Conservation (phyloP, 2,797 vertebrate genomes). For the Brotula barbata region DNA sequence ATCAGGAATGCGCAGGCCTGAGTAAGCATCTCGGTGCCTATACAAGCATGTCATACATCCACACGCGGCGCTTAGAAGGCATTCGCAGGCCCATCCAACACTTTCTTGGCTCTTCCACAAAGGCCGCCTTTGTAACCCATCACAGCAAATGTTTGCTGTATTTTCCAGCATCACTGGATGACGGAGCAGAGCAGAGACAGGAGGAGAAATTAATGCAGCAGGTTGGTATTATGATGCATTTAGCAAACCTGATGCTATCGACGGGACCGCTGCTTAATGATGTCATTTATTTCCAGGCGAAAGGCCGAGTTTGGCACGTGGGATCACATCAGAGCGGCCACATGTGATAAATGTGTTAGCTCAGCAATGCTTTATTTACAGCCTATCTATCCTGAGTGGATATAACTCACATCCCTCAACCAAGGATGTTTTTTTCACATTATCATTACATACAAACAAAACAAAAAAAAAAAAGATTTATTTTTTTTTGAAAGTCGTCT, state of each 20-base stretch:
- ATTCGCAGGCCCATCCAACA: constrained; percentile 53
- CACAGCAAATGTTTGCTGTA: constrained; percentile 64
- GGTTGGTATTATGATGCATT: constrained; percentile 14
- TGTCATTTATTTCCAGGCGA: constrained; percentile 60
- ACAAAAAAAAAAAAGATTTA: too few species aligned
- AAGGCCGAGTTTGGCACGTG: constrained; percentile 21
- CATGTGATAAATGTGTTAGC: too few species aligned
- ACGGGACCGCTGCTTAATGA: constrained; percentile 58
- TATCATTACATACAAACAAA: neutral
- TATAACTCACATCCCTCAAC: neutral
- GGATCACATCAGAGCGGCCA: constrained; percentile 29
- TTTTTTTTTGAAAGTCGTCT: too few species aligned
- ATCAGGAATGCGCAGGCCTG: constrained; percentile 41
- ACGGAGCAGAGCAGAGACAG: constrained; percentile 35
- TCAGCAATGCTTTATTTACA: constrained; percentile 14
- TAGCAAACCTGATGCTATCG: constrained; percentile 43
- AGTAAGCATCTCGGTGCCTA: constrained; percentile 39
- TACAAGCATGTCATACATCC: constrained; percentile 62
- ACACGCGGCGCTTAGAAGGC: constrained; percentile 51
- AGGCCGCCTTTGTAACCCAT: constrained; percentile 63
- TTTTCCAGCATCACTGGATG: constrained; percentile 60
- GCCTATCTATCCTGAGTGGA: neutral
- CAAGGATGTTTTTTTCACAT: constrained; percentile 22
- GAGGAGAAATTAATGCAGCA: constrained; percentile 36
- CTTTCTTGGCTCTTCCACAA: constrained; percentile 66